Conservation (phyloP, 2,888 invertebrate species). For the Athripsodes cinereus region DNA sequence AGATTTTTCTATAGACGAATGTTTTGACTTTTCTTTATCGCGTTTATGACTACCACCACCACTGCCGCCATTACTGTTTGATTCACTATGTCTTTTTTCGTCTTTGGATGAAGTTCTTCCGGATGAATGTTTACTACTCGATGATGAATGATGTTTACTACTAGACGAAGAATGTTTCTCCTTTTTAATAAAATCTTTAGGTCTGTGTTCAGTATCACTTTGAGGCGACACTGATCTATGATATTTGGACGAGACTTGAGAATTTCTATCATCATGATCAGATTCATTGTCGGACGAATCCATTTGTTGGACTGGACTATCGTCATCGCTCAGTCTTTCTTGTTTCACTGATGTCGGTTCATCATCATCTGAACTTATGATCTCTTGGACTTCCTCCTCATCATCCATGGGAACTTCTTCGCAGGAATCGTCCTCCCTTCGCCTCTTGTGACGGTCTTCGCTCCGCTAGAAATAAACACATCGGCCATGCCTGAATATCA, state of each 20-base stretch:
- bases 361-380: background rate
- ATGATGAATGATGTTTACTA: background rate
- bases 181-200: background rate
- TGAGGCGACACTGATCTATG: background rate
- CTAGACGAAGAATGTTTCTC: background rate
- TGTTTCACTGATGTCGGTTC: constrained; percentile 17
- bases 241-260: background rate
- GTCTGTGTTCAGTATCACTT: background rate
- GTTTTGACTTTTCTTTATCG: constrained; percentile 11
- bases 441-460: constrained; percentile 6
- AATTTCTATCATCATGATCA: background rate
- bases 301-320: constrained; percentile 8
- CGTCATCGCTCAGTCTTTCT: background rate
- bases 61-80: no score
- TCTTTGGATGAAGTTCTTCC: constrained; percentile 21
- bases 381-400: background rate
- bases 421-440: background rate
- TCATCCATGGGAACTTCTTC: background rate
- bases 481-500: constrained; percentile 13
- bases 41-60: no score
- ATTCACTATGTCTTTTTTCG: constrained; percentile 9
- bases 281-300: constrained; percentile 9
- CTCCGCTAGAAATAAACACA: constrained; percentile 15
- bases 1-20: constrained; percentile 4
- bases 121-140: constrained; percentile 27